These are phyloP conservation scores for Turritopsis rubra DNA, from an alignment of 30 jellyfish, hydroid and myxozoan genomes.

Conservation along the genomic window DNA sequence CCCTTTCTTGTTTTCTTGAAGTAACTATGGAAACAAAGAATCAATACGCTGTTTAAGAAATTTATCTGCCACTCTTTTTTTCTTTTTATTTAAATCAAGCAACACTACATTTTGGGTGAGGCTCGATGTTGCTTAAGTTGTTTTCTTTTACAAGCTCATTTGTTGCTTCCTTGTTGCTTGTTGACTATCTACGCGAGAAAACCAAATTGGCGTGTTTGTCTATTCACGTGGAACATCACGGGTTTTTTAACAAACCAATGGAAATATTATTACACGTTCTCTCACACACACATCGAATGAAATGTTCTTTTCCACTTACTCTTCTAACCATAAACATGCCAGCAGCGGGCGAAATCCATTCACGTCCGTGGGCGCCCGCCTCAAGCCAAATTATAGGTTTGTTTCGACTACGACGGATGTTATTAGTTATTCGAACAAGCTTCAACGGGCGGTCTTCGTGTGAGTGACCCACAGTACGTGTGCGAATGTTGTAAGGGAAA, in stretches of 20 bases:
- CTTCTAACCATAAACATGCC: neutral
- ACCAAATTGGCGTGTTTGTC: no score
- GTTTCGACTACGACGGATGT: neutral
- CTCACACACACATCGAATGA: no score
- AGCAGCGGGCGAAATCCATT: slow-evolving; percentile 18
- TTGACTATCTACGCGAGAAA: no score
- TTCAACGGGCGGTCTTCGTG: neutral
- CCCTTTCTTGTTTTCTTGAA: neutral
- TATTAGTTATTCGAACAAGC: neutral
- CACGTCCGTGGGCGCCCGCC: slow-evolving; percentile 17
- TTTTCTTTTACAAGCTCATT: no score
- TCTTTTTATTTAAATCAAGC: no score
- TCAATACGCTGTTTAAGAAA: neutral
- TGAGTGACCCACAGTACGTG: neutral
- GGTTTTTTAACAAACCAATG: no score
- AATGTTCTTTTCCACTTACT: neutral
- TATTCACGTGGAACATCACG: no score
- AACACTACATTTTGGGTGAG: no score
- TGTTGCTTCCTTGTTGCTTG: no score
- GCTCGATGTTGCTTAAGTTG: no score
- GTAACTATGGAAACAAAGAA: neutral
- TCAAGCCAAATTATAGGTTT: slow-evolving; percentile 20
- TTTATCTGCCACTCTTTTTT: no score
- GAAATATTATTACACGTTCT: no score
- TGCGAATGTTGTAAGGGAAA: neutral